Conservation (phyloP, 2,888 invertebrate genomes). For the Leuctra nigra region DNA sequence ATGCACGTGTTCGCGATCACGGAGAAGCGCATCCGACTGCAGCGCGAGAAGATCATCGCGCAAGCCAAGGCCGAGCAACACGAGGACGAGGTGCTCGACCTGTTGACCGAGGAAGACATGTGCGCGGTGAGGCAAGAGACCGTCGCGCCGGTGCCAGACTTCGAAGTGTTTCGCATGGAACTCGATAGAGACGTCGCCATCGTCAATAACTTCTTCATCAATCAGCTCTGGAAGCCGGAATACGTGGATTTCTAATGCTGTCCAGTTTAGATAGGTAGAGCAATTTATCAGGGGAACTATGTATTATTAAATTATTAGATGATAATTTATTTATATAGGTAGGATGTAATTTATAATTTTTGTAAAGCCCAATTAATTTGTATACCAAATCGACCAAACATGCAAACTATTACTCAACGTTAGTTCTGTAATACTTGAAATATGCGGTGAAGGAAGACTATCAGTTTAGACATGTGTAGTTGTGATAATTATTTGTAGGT, state of each 20-base stretch:
- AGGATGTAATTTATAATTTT: too few relatives aligned
- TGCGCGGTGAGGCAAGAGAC: background rate
- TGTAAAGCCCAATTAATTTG: too few relatives aligned
- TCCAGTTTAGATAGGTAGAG: too few relatives aligned
- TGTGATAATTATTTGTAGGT: too few relatives aligned
- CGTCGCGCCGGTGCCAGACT: background rate
- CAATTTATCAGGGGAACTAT: conserved; percentile 3
- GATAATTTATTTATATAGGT: too few relatives aligned
- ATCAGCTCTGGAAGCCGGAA: conserved; percentile 51
- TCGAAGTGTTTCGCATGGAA: background rate
- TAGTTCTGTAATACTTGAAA: too few relatives aligned
- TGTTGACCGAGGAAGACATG: background rate
- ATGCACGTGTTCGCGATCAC: conserved; percentile 49
- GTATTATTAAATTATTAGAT: too few relatives aligned
- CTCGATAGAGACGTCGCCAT: conserved; percentile 44
- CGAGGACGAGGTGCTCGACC: background rate
- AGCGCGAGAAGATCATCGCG: conserved; percentile 45
- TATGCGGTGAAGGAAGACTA: too few relatives aligned
- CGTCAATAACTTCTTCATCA: conserved; percentile 48
- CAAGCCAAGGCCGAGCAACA: conserved; percentile 40
- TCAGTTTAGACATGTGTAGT: too few relatives aligned
- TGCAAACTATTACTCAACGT: too few relatives aligned
- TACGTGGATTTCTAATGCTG: too few relatives aligned
- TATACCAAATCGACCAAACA: too few relatives aligned
- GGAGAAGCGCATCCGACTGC: conserved; percentile 46